These are phyloP conservation scores for Neoaliturus tenellus DNA, from an alignment of 2,888 invertebrate genomes.

Conservation along the genomic window DNA sequence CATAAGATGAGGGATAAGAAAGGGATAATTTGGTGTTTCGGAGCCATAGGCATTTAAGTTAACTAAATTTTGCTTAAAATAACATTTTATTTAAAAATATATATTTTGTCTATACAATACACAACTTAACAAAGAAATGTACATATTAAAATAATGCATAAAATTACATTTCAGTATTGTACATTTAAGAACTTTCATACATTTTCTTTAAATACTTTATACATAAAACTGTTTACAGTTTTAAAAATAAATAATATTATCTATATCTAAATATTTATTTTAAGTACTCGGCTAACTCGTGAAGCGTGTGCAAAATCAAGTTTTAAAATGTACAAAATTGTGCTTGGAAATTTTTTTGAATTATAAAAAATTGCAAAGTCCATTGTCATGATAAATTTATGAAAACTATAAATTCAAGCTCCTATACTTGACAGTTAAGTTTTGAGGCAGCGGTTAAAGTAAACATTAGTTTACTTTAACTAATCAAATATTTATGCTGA, in stretches of 20 bases:
- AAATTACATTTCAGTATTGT: slow-evolving; percentile 22
- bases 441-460: no score
- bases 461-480: no score
- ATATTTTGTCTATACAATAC: slow-evolving; percentile 35
- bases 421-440: no score
- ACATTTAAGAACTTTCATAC: slow-evolving; percentile 27
- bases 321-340: neutral
- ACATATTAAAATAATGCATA: slow-evolving; percentile 18
- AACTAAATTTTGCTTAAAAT: neutral
- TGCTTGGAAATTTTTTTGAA: neutral
- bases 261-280: neutral
- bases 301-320: neutral
- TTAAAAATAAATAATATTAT: slow-evolving; percentile 5
- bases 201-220: slow-evolving; percentile 8
- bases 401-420: no score
- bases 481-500: no score
- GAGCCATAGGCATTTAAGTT: neutral
- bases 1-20: no score
- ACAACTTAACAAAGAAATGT: slow-evolving; percentile 40
- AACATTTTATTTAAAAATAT: slow-evolving; percentile 48
- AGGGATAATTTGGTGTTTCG: no score
- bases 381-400: no score
- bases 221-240: slow-evolving; percentile 6
- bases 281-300: slow-evolving; percentile 6
- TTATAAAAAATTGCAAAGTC: neutral